Base-by-base conservation (phyloP, 2,113 vertebrate species). In the Platichthys flesus region DNA sequence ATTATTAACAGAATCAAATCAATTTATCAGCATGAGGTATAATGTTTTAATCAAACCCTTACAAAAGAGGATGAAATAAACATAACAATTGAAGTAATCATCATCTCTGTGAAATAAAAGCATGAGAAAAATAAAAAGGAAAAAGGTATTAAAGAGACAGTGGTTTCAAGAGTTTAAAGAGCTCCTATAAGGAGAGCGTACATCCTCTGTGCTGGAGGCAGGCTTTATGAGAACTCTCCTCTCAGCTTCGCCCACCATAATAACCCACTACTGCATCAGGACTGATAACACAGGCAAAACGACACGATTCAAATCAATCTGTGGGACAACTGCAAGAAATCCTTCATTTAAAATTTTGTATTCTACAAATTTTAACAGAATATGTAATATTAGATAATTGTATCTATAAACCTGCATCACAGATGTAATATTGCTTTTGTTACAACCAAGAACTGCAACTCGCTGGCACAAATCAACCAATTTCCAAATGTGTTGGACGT, bases 11-110 rank as follows among this genome's bases (percentile, higher is more conserved):
- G 65, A 79, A 83, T 87, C 61, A 77, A 91, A 91, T 81, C 62
- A 78, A 82, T 59, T 79, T 85, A 84, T 74, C 68, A 77, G 77
- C 73, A 87, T 89, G 87, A 93, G 87, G 85, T 92, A 90, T 90
- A 74, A 63, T 85, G 70, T 82, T 88, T 59, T 42, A 74, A 70
- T 78, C 71, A 79, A 77, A 79, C 76, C 54, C 55, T 74, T 76
- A 67, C 26, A 81, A 79, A 76, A 57, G 37, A 81, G 59, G 42
- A 73, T 70, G 42, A 70, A 67, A 74, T 71, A 26, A 79, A 73
- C 65, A 58, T 20, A 55, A 87, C 70, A 28, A 85, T 63, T 28
- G 59, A 88, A 76, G 51, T 67, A 76, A 69, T 68, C 56, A 84
- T 86, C 69, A 82, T 79, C 75, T 88, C 67, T 77, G 21, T n/a